phyloP scores from a whole-genome alignment of 2,113 vertebrate species.

The Callithrix jacchus region DNA sequence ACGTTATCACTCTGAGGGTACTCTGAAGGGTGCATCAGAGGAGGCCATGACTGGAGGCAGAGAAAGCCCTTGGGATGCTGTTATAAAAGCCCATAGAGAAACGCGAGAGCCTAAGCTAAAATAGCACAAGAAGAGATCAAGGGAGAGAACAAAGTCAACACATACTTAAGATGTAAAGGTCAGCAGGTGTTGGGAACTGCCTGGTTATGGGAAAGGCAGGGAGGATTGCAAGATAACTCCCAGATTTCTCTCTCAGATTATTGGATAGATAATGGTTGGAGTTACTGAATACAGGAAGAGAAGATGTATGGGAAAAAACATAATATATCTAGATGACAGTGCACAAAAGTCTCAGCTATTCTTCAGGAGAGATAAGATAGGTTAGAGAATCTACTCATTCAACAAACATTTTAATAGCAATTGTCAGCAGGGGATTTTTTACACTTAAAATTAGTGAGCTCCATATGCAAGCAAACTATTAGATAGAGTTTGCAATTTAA shows the following conservation, averaged over 20 bases:
- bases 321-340: not conserved
- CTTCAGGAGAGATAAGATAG: constrained; percentile 27
- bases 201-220: not conserved
- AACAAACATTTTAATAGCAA: constrained; percentile 27
- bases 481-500: constrained; percentile 32
- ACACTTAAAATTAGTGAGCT: not conserved
- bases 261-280: not conserved
- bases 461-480: not conserved
- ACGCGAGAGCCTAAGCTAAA: not conserved
- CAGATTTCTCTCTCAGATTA: not conserved
- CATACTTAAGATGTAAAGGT: not conserved
- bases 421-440: not conserved
- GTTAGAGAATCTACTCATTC: not conserved
- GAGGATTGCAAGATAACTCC: not conserved
- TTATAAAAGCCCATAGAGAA: not conserved
- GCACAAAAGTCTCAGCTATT: not conserved
- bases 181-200: not conserved
- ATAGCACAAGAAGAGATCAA: not conserved
- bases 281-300: not conserved
- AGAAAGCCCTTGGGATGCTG: not conserved
- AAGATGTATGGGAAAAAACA: not conserved
- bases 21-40: not conserved
- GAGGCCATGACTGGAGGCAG: not conserved
- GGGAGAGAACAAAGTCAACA: not conserved
- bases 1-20: not conserved